Conservation (phyloP, 2,888 invertebrate genomes). For the Parnassius glacialis region DNA sequence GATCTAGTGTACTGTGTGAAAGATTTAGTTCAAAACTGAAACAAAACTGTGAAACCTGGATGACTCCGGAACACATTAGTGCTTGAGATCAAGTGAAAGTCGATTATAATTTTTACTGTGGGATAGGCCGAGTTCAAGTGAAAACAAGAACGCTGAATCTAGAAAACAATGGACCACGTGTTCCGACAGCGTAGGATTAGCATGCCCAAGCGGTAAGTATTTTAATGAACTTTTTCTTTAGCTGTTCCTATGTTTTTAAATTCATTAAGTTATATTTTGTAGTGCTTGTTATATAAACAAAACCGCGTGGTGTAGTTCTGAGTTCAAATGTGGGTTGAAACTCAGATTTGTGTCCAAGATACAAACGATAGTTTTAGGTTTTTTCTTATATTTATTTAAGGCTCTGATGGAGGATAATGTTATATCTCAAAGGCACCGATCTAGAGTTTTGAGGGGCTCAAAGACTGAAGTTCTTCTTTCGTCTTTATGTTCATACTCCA, state of each 20-base stretch:
- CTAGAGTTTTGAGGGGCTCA: too few relatives aligned
- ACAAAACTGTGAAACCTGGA: conserved; percentile 29
- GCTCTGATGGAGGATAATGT: too few relatives aligned
- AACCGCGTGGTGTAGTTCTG: too few relatives aligned
- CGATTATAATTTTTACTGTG: conserved; percentile 59
- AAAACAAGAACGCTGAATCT: conserved; percentile 51
- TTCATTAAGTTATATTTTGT: background rate
- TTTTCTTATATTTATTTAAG: too few relatives aligned
- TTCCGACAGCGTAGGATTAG: conserved; percentile 75
- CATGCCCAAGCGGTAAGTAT: conserved; percentile 72
- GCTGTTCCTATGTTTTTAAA: background rate
- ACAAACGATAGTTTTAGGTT: too few relatives aligned
- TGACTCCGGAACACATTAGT: conserved; percentile 30
- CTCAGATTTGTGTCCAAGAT: too few relatives aligned
- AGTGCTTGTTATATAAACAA: too few relatives aligned
- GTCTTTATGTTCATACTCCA: too few relatives aligned
- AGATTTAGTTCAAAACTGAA: background rate
- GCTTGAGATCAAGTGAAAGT: conserved; percentile 72
- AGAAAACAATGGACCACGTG: conserved; percentile 73
- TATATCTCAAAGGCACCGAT: too few relatives aligned
- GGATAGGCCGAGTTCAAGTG: conserved; percentile 55
- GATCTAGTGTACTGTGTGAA: background rate
- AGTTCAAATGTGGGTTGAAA: too few relatives aligned
- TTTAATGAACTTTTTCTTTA: conserved; percentile 20
- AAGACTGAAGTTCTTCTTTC: too few relatives aligned